phyloP scores from a whole-genome alignment of 2,888 invertebrate species.

The Hemithea aestivaria region DNA sequence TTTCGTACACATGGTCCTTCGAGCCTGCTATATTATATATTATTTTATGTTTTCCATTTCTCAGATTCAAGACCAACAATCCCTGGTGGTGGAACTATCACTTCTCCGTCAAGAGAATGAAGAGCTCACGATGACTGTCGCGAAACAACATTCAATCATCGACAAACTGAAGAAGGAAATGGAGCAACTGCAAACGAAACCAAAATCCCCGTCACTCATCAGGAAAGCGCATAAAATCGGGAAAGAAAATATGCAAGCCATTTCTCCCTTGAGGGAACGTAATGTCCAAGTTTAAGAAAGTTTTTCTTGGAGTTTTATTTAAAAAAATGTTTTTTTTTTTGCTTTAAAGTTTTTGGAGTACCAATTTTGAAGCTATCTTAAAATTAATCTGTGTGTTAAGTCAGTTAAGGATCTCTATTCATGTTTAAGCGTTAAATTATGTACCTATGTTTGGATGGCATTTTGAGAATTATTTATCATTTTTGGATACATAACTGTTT shows the following conservation, averaged over 20 bases:
- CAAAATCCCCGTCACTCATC: conserved; percentile 62
- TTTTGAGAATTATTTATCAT: conserved; percentile 8
- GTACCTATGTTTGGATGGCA: conserved; percentile 12
- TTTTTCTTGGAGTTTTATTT: background rate
- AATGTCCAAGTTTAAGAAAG: conserved; percentile 36
- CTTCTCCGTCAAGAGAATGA: conserved; percentile 72
- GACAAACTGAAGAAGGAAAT: conserved; percentile 67
- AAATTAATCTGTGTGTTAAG: too few species aligned
- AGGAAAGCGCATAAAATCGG: conserved; percentile 63
- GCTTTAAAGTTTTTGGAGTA: too few species aligned
- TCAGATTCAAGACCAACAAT: conserved; percentile 72
- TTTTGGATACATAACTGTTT: conserved; percentile 13
- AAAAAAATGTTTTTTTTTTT: too few species aligned
- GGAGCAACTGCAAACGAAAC: conserved; percentile 51
- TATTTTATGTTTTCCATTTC: conserved; percentile 9
- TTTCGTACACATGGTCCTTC: too few species aligned
- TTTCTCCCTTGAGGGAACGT: conserved; percentile 70
- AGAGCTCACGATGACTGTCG: conserved; percentile 62
- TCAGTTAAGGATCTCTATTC: conserved; percentile 20
- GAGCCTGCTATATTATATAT: too few species aligned
- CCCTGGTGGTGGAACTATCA: conserved; percentile 66
- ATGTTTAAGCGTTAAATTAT: conserved; percentile 15
- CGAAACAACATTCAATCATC: conserved; percentile 65
- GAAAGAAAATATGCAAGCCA: conserved; percentile 62
- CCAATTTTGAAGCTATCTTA: too few species aligned